These are phyloP conservation scores for Crocodylus rhombifer DNA, from an alignment of 2,797 vertebrate species.

Conservation along the genomic window DNA sequence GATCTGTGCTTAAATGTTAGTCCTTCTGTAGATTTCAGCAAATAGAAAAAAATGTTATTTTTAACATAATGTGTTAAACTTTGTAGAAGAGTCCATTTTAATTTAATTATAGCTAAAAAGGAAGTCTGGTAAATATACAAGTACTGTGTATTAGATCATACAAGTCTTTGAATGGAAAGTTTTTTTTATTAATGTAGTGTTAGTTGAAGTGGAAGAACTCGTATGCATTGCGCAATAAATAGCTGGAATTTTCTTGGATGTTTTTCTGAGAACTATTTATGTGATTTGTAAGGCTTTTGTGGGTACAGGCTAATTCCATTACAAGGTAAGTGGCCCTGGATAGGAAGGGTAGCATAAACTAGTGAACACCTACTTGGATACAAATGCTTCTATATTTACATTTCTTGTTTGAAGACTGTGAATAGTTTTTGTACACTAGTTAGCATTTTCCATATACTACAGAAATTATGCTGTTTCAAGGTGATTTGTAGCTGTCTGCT, in stretches of 20 bases:
- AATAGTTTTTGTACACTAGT: neutral
- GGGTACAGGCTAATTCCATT: neutral
- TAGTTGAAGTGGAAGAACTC: neutral
- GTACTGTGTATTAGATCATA: neutral
- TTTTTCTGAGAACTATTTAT: slow-evolving; percentile 6
- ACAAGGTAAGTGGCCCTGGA: neutral
- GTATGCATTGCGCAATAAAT: neutral
- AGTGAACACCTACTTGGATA: neutral
- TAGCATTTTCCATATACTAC: neutral
- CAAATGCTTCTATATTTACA: neutral
- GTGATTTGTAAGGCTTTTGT: neutral
- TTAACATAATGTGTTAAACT: neutral
- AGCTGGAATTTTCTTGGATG: neutral
- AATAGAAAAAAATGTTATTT: neutral
- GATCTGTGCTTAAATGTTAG: neutral
- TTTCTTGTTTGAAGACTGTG: too few species aligned
- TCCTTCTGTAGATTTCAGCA: neutral
- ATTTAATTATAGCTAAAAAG: neutral
- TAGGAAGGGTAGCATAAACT: neutral
- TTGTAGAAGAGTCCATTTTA: neutral
- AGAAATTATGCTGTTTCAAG: too few species aligned
- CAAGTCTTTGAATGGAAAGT: neutral
- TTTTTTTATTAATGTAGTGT: neutral
- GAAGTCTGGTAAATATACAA: neutral
- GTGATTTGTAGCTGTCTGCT: too few species aligned